These are phyloP conservation scores for Diarsia rubi DNA, from an alignment of 2,888 invertebrate genomes.

Conservation along the genomic window DNA sequence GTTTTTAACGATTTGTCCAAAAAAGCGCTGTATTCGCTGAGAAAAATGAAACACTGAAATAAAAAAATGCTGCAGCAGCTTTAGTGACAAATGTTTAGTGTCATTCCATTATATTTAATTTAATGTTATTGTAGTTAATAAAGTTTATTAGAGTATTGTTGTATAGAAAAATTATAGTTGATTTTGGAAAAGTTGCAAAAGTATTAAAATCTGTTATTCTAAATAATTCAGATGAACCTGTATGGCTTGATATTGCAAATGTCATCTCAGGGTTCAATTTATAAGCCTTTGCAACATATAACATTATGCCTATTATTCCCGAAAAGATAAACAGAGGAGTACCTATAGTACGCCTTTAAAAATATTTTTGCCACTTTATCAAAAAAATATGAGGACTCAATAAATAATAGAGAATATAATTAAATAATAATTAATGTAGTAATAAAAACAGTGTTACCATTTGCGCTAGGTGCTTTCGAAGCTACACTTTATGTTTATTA, in stretches of 20 bases:
- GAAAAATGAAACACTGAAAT: conserved; percentile 11
- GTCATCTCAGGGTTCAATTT: not conserved
- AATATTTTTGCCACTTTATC: conserved; percentile 50
- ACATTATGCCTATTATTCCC: not conserved
- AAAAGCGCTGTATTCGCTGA: conserved; percentile 44
- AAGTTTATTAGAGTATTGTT: conserved; percentile 57
- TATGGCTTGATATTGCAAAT: not conserved
- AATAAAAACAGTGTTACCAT: conserved; percentile 68
- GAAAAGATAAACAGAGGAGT: not conserved
- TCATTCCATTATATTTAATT: conserved; percentile 61
- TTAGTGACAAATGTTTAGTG: conserved; percentile 55
- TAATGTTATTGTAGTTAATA: conserved; percentile 54
- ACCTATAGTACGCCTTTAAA: conserved; percentile 9
- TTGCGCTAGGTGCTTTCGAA: conserved; percentile 66
- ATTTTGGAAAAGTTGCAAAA: conserved; percentile 43
- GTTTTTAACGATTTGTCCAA: conserved; percentile 42
- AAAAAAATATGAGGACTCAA: conserved; percentile 57
- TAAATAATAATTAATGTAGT: conserved; percentile 45
- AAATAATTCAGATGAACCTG: not conserved
- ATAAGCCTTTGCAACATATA: not conserved
- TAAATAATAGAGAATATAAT: conserved; percentile 49
- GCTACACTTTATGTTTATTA: conserved; percentile 54
- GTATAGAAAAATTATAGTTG: conserved; percentile 50
- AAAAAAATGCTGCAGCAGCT: conserved; percentile 35
- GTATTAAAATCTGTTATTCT: not conserved